Percentiles rank a stretch among this genome's conserved stretches.
Conservation (phyloP, 2,113 vertebrate species). For the Passer domesticus region DNA sequence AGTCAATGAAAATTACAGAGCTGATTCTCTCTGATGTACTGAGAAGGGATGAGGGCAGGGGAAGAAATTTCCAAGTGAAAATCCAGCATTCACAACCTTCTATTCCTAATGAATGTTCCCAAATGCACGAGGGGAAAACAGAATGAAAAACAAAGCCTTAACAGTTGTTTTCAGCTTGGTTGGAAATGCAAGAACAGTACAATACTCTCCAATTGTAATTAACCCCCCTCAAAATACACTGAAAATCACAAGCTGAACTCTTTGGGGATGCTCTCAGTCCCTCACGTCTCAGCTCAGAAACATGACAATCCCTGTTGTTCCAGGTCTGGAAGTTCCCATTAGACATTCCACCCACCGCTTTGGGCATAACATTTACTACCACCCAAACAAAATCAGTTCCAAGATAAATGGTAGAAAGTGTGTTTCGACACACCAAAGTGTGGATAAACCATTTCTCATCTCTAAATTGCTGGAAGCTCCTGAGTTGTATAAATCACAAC, state of each 20-base stretch:
- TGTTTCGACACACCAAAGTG: constrained; percentile 35
- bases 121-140: background rate
- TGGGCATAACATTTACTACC: background rate
- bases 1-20: constrained; percentile 52
- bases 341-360: background rate
- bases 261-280: background rate
- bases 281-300: background rate
- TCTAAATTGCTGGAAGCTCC: constrained; percentile 39
- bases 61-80: constrained; percentile 32
- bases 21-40: constrained; percentile 21
- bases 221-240: background rate
- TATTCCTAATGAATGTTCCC: background rate
- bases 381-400: constrained; percentile 36
- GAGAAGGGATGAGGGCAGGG: background rate
- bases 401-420: constrained; percentile 28
- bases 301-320: background rate
- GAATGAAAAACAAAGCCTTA: background rate
- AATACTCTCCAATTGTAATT: background rate
- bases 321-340: background rate
- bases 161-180: background rate
- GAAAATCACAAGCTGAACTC: background rate
- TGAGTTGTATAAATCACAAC: constrained; percentile 33
- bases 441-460: constrained; percentile 52
- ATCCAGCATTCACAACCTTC: background rate
- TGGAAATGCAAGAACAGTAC: background rate